Conservation (phyloP, 2,113 vertebrate genomes). For the Campylomormyrus numenius region DNA sequence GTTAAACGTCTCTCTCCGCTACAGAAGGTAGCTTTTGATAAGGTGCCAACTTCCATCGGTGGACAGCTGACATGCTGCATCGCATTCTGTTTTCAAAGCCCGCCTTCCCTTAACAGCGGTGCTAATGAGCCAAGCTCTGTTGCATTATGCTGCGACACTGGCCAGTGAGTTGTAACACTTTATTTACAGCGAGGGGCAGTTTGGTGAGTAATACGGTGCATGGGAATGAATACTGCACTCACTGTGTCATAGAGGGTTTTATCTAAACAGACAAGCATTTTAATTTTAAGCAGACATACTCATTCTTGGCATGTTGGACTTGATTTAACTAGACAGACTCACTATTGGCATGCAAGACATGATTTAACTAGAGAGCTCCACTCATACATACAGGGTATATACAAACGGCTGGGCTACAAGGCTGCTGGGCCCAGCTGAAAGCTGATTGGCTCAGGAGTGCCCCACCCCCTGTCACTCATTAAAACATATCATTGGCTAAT, state of each 20-base stretch:
- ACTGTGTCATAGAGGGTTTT: background rate
- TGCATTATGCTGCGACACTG: background rate
- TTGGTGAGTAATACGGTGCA: background rate
- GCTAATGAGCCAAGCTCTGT: background rate
- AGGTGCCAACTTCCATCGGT: background rate
- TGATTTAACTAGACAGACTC: background rate
- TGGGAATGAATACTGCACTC: background rate
- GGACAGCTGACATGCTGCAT: background rate
- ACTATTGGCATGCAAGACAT: background rate
- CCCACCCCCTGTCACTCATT: background rate
- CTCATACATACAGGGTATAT: background rate
- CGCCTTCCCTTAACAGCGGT: background rate
- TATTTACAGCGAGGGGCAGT: background rate
- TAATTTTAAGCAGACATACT: background rate
- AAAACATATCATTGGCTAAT: background rate
- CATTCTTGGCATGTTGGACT: background rate
- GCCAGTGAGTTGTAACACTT: background rate
- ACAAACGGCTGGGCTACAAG: background rate
- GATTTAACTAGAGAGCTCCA: background rate
- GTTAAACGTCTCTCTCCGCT: background rate
- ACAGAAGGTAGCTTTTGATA: background rate
- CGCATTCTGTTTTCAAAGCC: background rate
- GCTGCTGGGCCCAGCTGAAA: background rate
- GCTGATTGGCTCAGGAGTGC: background rate
- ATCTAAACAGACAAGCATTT: background rate